Base-by-base conservation (phyloP, 2,888 invertebrate genomes). In the Agrochola lota region DNA sequence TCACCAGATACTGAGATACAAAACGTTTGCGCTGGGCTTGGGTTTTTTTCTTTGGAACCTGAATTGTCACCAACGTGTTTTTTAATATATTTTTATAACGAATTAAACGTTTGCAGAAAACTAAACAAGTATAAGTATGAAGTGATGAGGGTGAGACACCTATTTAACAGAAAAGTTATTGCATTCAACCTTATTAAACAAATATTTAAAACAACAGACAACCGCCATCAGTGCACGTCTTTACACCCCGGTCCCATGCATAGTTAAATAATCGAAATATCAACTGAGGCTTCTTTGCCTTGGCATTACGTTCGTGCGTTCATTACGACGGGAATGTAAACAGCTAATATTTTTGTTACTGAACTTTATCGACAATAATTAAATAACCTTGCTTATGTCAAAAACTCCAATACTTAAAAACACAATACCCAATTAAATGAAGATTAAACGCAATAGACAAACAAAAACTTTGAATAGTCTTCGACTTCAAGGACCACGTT, bases 351-450 rank as follows among this genome's bases (percentile, higher is more conserved):
- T 83, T 85, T 84, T 79, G 71, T 83, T 77, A 74, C 73, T 88
- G 78, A 88, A 88, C 88, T 85, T 88, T 81, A 85, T 84, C 68
- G 63, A 52, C 62, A 78, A 75, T 77, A 74, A 84, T 78, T 78
- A 85, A 59, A 71, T 82, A 85, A 89, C 91, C 91, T 91, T 91
- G 89, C 75, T 64, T 84, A 81, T 87, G 85, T 89, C 84, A 88
- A 85, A 84, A 85, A 76, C 26, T 78, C 57, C 12, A 78, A 78
- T 80, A 76, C 69, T 88, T 83, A 87, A 87, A 89, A 90, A 89
- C 84, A 86, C 83, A 90, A 88, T 88, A 85, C 84, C 80, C 88
- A 91, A 90, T 92, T 90, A 90, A 90, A 90, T 87, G 77, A 87
- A 88, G 84, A 90, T 89, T 89, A 85, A 81, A 84, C 74, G 74